Evolutionary conservation across 2,888 invertebrate genomes (phyloP), one percentile per base, ranked within the genome.

Genomic region (Chesias legatella): DNA sequence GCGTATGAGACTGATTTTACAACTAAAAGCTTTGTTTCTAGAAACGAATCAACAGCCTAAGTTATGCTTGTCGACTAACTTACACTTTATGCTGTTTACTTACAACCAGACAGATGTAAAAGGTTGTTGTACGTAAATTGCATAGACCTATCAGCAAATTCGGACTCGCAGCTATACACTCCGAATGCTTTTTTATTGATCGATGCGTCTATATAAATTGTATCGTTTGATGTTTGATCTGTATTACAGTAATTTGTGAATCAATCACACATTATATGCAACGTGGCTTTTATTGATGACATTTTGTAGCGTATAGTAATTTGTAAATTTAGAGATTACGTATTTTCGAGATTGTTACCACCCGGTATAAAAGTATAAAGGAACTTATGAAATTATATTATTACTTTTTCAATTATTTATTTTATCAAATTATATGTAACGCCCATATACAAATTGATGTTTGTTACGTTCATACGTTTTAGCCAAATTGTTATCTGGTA

Each of bases 1-100:
- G 86, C 80, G 84, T 84, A 86, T 85, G 86, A 88, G 86, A 88
- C 86, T 88, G 86, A 88, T 85, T 88, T 88, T 83, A 83, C 77
- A 80, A 78, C 72, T 79, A 79, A 82, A 73, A 72, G 79, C 76
- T 84, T 82, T 77, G 75, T 78, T 77, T 75, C 70, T 77, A 77
- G 64, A 67, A 63, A 68, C 69, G 72, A 78, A 73, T 77, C 64
- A 56, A 59, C 66, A 71, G 73, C 72, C 74, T 73, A 68, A 67
- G 56, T 67, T 60, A 53, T 56, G 53, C 52, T 55, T 54, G 58
- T 58, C 43, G 60, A 56, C 51, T 58, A 17, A 17, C 13, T n/a
- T 17, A 53, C 43, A 33, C 33, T 40, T 45, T 29, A 30, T 45
- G 45, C 36, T 36, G 33, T 33, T 43, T 40, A 39, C 39, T 24